phyloP scores from a whole-genome alignment of 2,888 invertebrate genomes.

The Leptura quadrifasciata region DNA sequence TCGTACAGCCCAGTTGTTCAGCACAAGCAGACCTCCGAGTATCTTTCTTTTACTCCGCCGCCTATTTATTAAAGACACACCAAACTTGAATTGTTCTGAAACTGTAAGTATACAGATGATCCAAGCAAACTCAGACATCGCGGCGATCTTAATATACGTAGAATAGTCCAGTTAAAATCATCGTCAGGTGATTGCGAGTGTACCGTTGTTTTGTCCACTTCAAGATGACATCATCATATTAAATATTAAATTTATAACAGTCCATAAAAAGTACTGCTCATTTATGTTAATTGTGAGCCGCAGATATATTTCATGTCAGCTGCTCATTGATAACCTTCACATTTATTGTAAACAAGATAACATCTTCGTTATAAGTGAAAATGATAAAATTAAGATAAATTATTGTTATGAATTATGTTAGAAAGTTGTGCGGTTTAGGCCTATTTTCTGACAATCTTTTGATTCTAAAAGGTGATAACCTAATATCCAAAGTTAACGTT shows the following conservation, averaged over 20 bases:
- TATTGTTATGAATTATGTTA: not conserved
- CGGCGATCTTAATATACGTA: not conserved
- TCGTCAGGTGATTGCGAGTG: conserved; percentile 11
- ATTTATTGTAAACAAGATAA: not conserved
- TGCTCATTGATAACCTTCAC: not conserved
- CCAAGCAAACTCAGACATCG: not conserved
- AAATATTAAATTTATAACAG: conserved; percentile 12
- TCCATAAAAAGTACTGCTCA: not conserved
- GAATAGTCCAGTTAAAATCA: not conserved
- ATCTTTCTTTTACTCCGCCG: too few species aligned
- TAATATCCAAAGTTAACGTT: too few species aligned
- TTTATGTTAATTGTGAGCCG: conserved; percentile 1
- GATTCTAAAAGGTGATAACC: too few species aligned
- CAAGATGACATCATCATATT: conserved; percentile 18
- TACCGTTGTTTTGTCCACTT: conserved; percentile 11
- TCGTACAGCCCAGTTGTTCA: not conserved
- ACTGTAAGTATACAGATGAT: not conserved
- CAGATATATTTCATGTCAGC: not conserved
- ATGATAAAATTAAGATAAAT: not conserved
- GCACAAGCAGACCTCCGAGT: not conserved
- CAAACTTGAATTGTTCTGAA: too few species aligned
- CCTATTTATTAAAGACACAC: too few species aligned
- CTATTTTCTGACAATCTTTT: too few species aligned
- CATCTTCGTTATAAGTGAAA: not conserved
- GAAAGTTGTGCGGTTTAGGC: too few species aligned